Base-by-base conservation (phyloP, 2,113 vertebrate species). In the Channa argus region DNA sequence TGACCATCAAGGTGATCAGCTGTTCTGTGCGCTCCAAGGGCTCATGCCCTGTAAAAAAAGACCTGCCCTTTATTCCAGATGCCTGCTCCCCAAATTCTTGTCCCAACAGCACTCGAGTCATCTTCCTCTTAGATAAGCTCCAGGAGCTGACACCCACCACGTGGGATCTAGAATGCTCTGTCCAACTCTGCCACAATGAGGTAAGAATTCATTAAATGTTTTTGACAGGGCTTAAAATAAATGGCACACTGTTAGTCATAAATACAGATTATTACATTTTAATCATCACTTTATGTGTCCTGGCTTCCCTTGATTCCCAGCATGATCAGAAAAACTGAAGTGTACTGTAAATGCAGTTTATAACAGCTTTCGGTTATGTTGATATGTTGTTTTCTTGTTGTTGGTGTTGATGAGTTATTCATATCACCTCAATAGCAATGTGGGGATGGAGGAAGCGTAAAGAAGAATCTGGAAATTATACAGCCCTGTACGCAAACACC, bases 111-210 rank as follows among this genome's bases (percentile, higher is more conserved):
- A 78, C 86, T 36, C 82, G 93, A 11, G 69, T 95, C 80, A 92
- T 92, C 88, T 94, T 95, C 80, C 89, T 88, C 43, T 71, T 94
- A 6, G 85, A 93, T 39, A 71, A 76, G 5, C 79, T 94, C 10
- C 90, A 89, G 43, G 90, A 93, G 61, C 69, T 86, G 38, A 80
- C 84, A 0, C 77, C 91, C 76, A 86, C 85, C 83, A 89, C 59
- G 5, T 94, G 93, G 94, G 91, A 91, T 13, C 80, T 95, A 24
- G 90, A 90, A 67, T 95, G 94, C 58, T 49, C 61, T 0, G 62
- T 93, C 33, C 54, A 78, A 43, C 36, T 91, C 2, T 95, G 93
- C 73, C 5, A 11, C 55, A 51, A 2, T 8, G 64, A 86, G 72
- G 92, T 92, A 83, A 5, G 64, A 37, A 36, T 45, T 69, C 0